Base-by-base conservation (phyloP, 2,113 vertebrate species). In the Panthera uncia region DNA sequence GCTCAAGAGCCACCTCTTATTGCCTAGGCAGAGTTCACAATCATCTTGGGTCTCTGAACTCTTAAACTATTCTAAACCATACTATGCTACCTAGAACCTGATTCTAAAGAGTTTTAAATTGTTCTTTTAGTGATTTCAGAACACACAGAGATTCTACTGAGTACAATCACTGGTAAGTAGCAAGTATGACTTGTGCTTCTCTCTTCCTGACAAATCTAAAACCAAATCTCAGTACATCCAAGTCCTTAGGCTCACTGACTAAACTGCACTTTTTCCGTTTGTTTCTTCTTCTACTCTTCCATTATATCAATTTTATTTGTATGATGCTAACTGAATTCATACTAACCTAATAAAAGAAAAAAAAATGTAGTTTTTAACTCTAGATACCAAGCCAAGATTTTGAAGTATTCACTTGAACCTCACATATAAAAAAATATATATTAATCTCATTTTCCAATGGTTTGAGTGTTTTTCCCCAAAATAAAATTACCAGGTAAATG, bases 41-140 rank as follows among this genome's bases (percentile, higher is more conserved):
- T 69, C 63, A 63, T 15, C 38, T 92, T 95, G 31, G 31, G 83
- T 86, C 16, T 97, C 57, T 84, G n/a, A 97, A 90, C 82, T 91
- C 93, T 91, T 94, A 63, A 94, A 50, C 50, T 55, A 95, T 81
- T 82, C 36, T 81, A 50, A 96, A 97, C n/a, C 41, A 48, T 65
- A 80, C n/a, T 95, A 57, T 48, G 38, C 5, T 68, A 80, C 8
- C 45, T 61, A 85, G 15, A 25, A 50, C 31, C 63, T 74, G 31
- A 78, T 76, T 94, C 87, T 79, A 57, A 66, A 94, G 38, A 90
- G 33, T 45, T 92, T 93, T 95, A 92, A 86, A 57, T 50, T 90
- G 19, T 84, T 83, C 68, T 92, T 91, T 93, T 74, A 78, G 2
- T 82, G 71, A 89, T 61, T 85, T 89, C 41, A 86, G 36, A 90